Evolutionary conservation across 2,113 vertebrate species (phyloP).

Genomic region (Istiophorus platypterus): DNA sequence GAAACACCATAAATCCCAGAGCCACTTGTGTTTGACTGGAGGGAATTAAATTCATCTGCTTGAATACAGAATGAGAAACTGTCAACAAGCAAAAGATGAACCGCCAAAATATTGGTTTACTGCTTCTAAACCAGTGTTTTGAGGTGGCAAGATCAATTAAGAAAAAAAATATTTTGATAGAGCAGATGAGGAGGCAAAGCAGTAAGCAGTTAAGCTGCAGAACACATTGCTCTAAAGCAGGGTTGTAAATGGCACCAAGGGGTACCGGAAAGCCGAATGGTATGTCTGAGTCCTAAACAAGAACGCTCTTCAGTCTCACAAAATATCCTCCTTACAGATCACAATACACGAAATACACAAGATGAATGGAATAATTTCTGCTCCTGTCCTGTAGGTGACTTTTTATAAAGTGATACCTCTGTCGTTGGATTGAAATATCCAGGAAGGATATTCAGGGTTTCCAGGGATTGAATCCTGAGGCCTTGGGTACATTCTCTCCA

Average conservation of each 20-base stretch:
- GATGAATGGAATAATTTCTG: background rate
- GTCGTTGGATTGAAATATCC: background rate
- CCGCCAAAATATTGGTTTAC: conserved; percentile 22
- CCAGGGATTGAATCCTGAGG: background rate
- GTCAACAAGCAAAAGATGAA: conserved; percentile 66
- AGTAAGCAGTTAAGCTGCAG: conserved; percentile 20
- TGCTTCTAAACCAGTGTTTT: conserved; percentile 53
- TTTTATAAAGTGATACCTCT: background rate
- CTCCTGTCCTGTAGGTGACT: background rate
- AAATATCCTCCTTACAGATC: background rate
- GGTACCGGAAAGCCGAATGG: background rate
- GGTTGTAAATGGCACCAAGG: background rate
- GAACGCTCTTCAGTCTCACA: background rate
- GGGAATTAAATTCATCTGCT: conserved; percentile 66
- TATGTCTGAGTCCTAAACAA: background rate
- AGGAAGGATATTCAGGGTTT: background rate
- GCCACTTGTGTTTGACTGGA: conserved; percentile 46
- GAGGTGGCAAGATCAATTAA: conserved; percentile 61
- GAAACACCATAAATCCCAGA: conserved; percentile 48
- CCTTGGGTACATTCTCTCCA: background rate
- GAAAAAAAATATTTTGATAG: conserved; percentile 53
- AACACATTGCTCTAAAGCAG: conserved; percentile 20
- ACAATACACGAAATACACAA: background rate
- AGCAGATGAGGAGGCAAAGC: conserved; percentile 38
- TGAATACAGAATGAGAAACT: conserved; percentile 46